Percentiles rank a stretch among this genome's conserved stretches.
Conservation (phyloP, 2,888 invertebrate species). For the Neria commutata region DNA sequence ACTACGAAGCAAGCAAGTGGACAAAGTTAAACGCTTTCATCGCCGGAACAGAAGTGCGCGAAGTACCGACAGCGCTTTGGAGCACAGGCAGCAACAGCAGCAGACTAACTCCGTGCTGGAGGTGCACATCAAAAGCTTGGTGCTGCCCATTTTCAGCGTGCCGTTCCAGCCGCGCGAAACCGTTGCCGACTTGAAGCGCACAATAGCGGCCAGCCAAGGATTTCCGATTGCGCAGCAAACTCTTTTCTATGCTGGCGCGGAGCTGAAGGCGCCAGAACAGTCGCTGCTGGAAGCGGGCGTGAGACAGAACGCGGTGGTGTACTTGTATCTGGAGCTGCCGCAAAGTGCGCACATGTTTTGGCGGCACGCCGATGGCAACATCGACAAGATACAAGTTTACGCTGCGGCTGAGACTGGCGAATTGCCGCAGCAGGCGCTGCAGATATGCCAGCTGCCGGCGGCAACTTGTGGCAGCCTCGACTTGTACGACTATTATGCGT, state of each 20-base stretch:
- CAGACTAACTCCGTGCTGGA: too few species aligned
- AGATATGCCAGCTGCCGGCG: too few species aligned
- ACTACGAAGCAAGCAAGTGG: too few species aligned
- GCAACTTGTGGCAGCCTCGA: neutral
- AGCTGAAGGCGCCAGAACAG: neutral
- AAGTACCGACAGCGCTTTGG: too few species aligned
- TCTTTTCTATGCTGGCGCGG: neutral
- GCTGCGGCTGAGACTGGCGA: neutral
- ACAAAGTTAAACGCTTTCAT: too few species aligned
- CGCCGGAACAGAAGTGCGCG: too few species aligned
- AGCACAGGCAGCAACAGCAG: too few species aligned
- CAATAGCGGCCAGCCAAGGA: neutral
- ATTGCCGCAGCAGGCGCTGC: neutral
- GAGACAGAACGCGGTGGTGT: neutral
- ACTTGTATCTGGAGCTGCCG: neutral
- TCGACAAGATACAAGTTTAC: neutral
- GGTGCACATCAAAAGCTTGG: conserved; percentile 4
- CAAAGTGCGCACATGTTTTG: neutral
- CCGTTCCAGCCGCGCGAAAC: neutral
- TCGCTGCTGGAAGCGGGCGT: neutral
- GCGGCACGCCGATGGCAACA: neutral
- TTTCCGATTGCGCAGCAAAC: neutral
- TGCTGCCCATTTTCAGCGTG: neutral
- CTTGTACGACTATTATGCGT: conserved; percentile 5
- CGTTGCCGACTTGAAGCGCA: neutral